These are phyloP conservation scores for Solenopsis fugax DNA, from an alignment of 1,140 invertebrate genomes.

Conservation along the genomic window DNA sequence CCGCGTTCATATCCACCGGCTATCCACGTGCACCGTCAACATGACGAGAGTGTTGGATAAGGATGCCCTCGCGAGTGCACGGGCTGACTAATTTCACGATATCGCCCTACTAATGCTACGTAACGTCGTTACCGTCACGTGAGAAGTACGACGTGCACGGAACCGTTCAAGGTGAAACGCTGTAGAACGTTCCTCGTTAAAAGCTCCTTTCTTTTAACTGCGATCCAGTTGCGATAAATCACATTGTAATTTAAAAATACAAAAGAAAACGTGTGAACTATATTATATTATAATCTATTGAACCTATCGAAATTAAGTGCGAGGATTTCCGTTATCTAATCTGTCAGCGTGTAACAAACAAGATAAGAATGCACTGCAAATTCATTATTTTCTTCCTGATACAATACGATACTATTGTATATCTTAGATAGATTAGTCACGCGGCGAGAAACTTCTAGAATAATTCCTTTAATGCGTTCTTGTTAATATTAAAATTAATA, in stretches of 20 bases:
- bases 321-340: conserved; percentile 37
- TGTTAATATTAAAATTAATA: neutral
- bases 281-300: conserved; percentile 23
- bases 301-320: conserved; percentile 26
- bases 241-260: neutral
- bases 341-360: neutral
- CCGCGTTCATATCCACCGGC: conserved; percentile 43
- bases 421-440: neutral
- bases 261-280: neutral
- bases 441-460: neutral
- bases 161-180: conserved; percentile 45
- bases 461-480: neutral
- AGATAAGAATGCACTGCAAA: conserved; percentile 26
- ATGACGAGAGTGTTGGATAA: conserved; percentile 48
- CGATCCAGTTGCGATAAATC: neutral
- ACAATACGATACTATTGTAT: conserved; percentile 4
- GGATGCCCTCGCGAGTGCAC: conserved; percentile 44
- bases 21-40: conserved; percentile 35
- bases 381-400: conserved; percentile 19
- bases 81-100: conserved; percentile 60
- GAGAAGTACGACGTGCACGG: conserved; percentile 20
- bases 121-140: conserved; percentile 29
- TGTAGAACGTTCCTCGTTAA: neutral
- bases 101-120: conserved; percentile 45
- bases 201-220: neutral